Evolutionary conservation across 2,113 vertebrate genomes (phyloP).

Genomic region (Okapia johnstoni): DNA sequence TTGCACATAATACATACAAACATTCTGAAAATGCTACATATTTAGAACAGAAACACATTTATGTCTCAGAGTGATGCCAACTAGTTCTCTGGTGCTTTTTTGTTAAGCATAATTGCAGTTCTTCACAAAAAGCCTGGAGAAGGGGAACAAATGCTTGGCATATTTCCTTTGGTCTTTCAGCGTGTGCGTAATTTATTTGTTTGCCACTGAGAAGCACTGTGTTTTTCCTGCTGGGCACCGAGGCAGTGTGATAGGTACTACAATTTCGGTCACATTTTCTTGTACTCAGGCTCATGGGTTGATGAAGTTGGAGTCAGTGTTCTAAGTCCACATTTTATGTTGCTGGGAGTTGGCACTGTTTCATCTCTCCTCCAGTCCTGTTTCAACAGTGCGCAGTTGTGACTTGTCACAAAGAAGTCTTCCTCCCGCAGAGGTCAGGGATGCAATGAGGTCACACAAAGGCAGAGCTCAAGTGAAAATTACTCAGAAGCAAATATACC

Average conservation of each 20-base stretch:
- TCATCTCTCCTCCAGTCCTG: conserved; percentile 47
- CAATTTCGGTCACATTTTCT: conserved; percentile 51
- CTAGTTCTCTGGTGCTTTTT: conserved; percentile 61
- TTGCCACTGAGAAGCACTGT: conserved; percentile 66
- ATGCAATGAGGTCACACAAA: rapidly evolving
- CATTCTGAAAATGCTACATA: conserved; percentile 66
- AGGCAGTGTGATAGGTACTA: conserved; percentile 23
- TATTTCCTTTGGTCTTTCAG: conserved; percentile 73
- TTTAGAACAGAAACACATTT: conserved; percentile 66
- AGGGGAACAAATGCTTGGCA: conserved; percentile 62
- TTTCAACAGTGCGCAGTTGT: conserved; percentile 7
- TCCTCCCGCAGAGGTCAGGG: conserved; percentile 30
- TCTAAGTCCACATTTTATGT: conserved; percentile 34
- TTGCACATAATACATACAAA: conserved; percentile 66
- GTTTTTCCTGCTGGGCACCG: conserved; percentile 66
- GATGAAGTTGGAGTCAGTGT: not conserved
- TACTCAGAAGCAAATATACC: not conserved
- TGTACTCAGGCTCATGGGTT: conserved; percentile 36
- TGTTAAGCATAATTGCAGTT: conserved; percentile 76
- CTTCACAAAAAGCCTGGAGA: conserved; percentile 64
- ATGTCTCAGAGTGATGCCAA: conserved; percentile 66
- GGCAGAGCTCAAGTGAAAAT: not conserved
- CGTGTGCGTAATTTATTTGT: conserved; percentile 64
- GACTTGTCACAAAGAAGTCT: conserved; percentile 25
- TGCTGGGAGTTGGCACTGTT: conserved; percentile 36